phyloP scores from a whole-genome alignment of 2,797 vertebrate genomes.

The Buphagus erythrorhynchus region DNA sequence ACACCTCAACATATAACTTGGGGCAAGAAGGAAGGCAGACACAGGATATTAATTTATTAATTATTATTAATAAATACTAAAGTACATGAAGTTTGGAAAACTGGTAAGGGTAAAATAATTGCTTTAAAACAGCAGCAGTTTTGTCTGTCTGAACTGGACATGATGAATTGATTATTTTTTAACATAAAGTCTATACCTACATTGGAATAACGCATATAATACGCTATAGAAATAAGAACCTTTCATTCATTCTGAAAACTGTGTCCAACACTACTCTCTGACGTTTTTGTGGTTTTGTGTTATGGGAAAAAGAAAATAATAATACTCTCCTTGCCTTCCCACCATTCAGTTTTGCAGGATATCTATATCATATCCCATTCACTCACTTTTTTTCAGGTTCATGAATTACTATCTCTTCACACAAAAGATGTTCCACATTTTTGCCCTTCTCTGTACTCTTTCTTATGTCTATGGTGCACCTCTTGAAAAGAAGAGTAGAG shows the following conservation, averaged over 20 bases:
- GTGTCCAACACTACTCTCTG: neutral
- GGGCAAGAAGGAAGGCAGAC: neutral
- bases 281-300: neutral
- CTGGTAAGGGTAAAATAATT: neutral
- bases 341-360: neutral
- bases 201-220: neutral
- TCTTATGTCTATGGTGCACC: neutral
- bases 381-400: neutral
- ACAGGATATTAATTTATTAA: too few relatives aligned
- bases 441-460: neutral
- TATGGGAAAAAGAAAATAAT: neutral
- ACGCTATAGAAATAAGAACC: neutral
- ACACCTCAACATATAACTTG: accelerated
- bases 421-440: neutral
- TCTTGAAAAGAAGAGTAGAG: neutral
- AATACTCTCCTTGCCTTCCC: neutral
- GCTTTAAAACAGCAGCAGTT: neutral
- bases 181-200: neutral
- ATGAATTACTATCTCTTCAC: neutral
- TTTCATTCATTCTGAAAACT: neutral
- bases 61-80: neutral
- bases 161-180: neutral
- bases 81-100: neutral
- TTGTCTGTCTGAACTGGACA: neutral
- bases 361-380: neutral